Conservation (phyloP, 1,140 invertebrate species). For the Hestina assimilis region DNA sequence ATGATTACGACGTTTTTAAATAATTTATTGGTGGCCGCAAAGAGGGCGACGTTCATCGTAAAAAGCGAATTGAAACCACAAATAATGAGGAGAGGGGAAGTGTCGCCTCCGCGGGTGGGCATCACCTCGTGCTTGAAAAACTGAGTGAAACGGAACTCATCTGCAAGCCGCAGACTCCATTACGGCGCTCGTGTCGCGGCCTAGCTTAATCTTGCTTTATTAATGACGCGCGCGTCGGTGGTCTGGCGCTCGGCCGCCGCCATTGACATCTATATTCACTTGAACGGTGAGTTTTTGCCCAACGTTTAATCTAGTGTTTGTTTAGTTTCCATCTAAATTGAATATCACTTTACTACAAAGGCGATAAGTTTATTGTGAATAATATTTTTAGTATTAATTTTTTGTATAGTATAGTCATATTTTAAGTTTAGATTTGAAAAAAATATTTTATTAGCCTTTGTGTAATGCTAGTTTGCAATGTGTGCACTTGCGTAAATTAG, state of each 20-base stretch:
- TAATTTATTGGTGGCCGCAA: constrained; percentile 35
- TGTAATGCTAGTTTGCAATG: too few relatives aligned
- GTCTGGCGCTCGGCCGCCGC: constrained; percentile 31
- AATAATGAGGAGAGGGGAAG: constrained; percentile 62
- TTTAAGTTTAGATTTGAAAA: too few relatives aligned
- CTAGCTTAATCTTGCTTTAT: constrained; percentile 67
- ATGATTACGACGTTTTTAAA: constrained; percentile 47
- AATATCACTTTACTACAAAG: background rate
- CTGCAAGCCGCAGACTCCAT: constrained; percentile 60
- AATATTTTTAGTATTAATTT: too few relatives aligned
- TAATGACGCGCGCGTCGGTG: constrained; percentile 57
- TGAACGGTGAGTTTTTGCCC: constrained; percentile 13
- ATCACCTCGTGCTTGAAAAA: constrained; percentile 71
- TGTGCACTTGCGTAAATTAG: too few relatives aligned
- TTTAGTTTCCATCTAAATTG: background rate
- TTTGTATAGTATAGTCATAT: too few relatives aligned
- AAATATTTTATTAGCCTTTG: too few relatives aligned
- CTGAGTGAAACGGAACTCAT: constrained; percentile 68
- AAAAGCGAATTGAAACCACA: constrained; percentile 76
- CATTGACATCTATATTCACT: constrained; percentile 43
- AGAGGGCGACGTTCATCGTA: constrained; percentile 58
- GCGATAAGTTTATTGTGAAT: background rate
- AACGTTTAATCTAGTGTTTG: background rate
- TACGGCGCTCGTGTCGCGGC: constrained; percentile 43
- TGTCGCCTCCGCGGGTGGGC: constrained; percentile 68